These are phyloP conservation scores for Andrena praecox DNA, from an alignment of 2,888 invertebrate genomes.

Conservation along the genomic window DNA sequence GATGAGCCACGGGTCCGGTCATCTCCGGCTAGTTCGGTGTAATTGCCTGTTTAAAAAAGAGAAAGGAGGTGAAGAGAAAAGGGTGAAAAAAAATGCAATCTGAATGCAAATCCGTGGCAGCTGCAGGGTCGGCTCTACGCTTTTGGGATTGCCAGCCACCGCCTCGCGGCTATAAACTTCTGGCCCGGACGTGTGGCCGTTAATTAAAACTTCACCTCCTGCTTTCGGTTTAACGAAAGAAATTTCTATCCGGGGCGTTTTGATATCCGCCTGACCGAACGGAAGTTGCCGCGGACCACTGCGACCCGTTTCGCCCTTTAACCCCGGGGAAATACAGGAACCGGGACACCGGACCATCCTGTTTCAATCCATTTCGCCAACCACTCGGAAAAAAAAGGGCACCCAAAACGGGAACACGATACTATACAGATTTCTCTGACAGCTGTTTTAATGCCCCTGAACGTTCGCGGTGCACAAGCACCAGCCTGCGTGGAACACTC, in stretches of 20 bases:
- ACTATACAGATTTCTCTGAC: too few relatives aligned
- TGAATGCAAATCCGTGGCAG: slow-evolving; percentile 83
- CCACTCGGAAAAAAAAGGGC: too few relatives aligned
- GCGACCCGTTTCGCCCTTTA: slow-evolving; percentile 16
- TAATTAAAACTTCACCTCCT: slow-evolving; percentile 82
- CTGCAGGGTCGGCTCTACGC: slow-evolving; percentile 77
- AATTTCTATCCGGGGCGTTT: slow-evolving; percentile 65
- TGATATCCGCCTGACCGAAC: slow-evolving; percentile 37
- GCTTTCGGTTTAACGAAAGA: slow-evolving; percentile 77
- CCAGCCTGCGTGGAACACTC: not conserved
- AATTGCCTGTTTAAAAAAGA: slow-evolving; percentile 78
- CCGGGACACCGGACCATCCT: slow-evolving; percentile 1
- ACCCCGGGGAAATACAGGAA: slow-evolving; percentile 16
- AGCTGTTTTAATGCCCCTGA: not conserved
- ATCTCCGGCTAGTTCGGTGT: slow-evolving; percentile 61
- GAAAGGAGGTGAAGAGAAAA: slow-evolving; percentile 52
- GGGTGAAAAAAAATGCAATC: slow-evolving; percentile 78
- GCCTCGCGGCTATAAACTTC: slow-evolving; percentile 71
- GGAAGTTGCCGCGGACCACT: slow-evolving; percentile 52
- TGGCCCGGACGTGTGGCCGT: slow-evolving; percentile 79
- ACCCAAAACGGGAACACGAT: too few relatives aligned
- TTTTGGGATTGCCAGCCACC: slow-evolving; percentile 76
- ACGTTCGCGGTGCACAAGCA: not conserved
- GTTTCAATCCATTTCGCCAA: slow-evolving; percentile 18
- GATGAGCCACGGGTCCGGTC: slow-evolving; percentile 49